Evolutionary conservation across 2,888 invertebrate species (phyloP), one percentile per base, ranked within the genome.

Genomic region (Apamea epomidion): DNA sequence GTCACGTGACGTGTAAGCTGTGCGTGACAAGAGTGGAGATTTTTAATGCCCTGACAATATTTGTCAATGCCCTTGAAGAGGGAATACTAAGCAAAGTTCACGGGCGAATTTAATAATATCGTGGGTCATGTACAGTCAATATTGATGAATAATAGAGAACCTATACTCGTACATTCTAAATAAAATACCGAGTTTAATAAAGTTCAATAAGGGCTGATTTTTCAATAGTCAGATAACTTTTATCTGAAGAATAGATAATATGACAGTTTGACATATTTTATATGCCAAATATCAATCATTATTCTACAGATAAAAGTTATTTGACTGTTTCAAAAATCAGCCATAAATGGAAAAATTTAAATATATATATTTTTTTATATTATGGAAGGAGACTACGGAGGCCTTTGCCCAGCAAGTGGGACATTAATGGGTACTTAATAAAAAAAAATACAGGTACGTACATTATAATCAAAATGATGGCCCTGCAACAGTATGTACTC

Each of bases 21-120:
- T 83, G 78, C 85, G 87, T 88, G 89, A 91, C 86, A 85, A 84
- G 90, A 81, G 86, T 87, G 76, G 81, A 76, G 84, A 81, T 78
- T 86, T 84, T 87, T 70, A 80, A 87, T 75, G 68, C 51, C 62
- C 73, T 32, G 25, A 70, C 78, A 82, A 67, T 78, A 80, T 83
- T 85, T 76, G 68, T 64, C 74, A 79, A 77, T 80, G 74, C 62
- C 71, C 51, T 73, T 81, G 67, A 65, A 62, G 21, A 72, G 76
- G 65, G 74, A 72, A 85, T 81, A 77, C 60, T 69, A 25, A 86
- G 76, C 37, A 29, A 73, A 74, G n/a, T 73, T 83, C 67, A 60
- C 25, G 12, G 7, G 25, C 16, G 32, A 75, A 32, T 58, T 69
- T 45, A 29, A 80, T 69, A 60, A 42, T 2, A 32, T 18, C 29